These are phyloP conservation scores for Lycocerus yunnanus DNA, from an alignment of 2,888 invertebrate species.

Conservation along the genomic window DNA sequence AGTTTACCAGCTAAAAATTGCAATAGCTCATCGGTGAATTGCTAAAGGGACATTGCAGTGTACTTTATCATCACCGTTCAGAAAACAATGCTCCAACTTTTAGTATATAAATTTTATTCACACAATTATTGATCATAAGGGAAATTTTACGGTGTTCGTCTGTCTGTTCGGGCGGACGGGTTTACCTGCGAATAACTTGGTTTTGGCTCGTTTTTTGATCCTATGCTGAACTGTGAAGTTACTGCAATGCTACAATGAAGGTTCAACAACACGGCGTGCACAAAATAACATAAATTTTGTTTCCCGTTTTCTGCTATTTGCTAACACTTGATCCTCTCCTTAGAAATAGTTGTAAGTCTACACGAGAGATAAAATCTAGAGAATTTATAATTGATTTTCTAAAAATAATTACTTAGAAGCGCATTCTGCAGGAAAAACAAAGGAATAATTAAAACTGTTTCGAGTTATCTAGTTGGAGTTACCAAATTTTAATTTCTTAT, in stretches of 20 bases:
- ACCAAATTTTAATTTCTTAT: not conserved
- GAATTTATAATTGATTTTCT: not conserved
- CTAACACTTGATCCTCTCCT: not conserved
- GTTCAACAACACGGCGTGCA: not conserved
- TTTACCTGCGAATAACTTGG: not conserved
- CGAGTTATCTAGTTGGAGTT: not conserved
- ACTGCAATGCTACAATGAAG: not conserved
- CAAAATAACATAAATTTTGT: not conserved
- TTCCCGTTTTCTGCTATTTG: not conserved
- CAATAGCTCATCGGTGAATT: no score
- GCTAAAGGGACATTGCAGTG: no score
- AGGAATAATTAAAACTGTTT: not conserved
- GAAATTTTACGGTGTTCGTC: not conserved
- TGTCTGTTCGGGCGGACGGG: not conserved
- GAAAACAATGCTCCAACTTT: no score
- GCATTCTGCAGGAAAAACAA: not conserved
- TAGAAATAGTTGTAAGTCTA: no score
- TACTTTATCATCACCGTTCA: no score
- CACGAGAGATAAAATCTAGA: not conserved
- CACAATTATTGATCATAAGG: not conserved
- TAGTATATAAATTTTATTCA: not conserved
- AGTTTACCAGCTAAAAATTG: no score
- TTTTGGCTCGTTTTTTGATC: not conserved
- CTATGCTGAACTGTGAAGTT: no score
- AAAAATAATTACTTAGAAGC: not conserved